Evolutionary conservation across 2,888 invertebrate species (phyloP).

Genomic region (Cartodere bifasciata): DNA sequence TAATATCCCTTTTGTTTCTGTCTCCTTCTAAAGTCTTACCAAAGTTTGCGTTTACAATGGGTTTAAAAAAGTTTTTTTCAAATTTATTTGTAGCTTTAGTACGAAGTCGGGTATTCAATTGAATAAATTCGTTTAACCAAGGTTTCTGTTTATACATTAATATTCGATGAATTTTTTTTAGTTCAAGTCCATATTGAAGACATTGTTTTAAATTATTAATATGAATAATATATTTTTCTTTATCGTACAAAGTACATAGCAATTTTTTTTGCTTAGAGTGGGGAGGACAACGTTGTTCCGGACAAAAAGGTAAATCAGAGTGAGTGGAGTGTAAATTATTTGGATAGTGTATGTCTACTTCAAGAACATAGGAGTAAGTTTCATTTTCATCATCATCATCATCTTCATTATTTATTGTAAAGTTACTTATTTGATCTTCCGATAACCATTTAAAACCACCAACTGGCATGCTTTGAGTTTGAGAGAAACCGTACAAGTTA

Average conservation of each 20-base stretch:
- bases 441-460: background rate
- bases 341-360: background rate
- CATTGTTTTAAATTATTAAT: background rate
- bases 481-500: background rate
- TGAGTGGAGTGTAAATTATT: background rate
- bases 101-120: background rate
- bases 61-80: background rate
- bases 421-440: background rate
- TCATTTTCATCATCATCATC: background rate
- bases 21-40: slow-evolving; percentile 1
- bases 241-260: background rate
- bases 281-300: background rate
- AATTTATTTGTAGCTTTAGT: background rate
- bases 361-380: background rate
- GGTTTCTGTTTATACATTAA: background rate
- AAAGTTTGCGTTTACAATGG: background rate
- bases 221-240: slow-evolving; percentile 1
- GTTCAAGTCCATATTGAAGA: background rate
- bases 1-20: background rate
- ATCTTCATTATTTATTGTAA: background rate
- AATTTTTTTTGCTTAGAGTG: background rate
- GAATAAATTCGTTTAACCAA: background rate
- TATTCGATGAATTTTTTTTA: slow-evolving; percentile 2
- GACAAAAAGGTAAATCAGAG: slow-evolving; percentile 1
- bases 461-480: background rate